phyloP scores from a whole-genome alignment of 2,113 vertebrate species.

The Oostethus manadensis region DNA sequence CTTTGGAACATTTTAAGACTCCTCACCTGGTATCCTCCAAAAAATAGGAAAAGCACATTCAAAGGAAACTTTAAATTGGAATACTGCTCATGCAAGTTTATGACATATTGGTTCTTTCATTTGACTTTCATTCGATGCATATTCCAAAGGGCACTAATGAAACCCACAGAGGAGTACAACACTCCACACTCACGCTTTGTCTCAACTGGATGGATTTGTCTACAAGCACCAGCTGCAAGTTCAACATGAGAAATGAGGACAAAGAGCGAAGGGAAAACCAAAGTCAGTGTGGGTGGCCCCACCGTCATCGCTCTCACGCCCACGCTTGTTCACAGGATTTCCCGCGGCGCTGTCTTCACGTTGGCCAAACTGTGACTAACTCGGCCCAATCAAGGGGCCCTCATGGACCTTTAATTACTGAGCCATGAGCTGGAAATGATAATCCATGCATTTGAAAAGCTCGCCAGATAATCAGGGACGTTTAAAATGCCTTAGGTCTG shows the following conservation, averaged over 20 bases:
- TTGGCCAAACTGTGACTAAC: constrained; percentile 53
- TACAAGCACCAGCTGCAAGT: constrained; percentile 36
- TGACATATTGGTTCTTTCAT: too few species aligned
- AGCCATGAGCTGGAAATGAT: constrained; percentile 59
- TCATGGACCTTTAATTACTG: constrained; percentile 63
- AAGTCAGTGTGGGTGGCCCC: constrained; percentile 53
- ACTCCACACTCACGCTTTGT: constrained; percentile 16
- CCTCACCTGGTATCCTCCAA: neutral
- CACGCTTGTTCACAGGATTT: constrained; percentile 41
- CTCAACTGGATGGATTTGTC: constrained; percentile 66
- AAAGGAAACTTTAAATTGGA: neutral
- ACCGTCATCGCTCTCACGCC: constrained; percentile 40
- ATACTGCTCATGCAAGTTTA: too few species aligned
- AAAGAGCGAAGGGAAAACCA: constrained; percentile 20
- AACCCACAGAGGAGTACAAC: neutral
- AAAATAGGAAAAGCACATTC: neutral
- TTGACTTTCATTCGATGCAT: neutral
- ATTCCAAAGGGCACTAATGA: neutral
- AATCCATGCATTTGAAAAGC: constrained; percentile 66
- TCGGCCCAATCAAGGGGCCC: constrained; percentile 51
- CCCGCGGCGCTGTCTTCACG: constrained; percentile 25
- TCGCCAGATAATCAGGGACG: constrained; percentile 52
- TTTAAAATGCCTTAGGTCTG: constrained; percentile 53
- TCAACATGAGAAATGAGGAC: neutral
- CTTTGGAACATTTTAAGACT: too few species aligned